Evolutionary conservation across 92 coral and sea anemone species (phyloP).

Genomic region (Parazoanthus atlanticus): DNA sequence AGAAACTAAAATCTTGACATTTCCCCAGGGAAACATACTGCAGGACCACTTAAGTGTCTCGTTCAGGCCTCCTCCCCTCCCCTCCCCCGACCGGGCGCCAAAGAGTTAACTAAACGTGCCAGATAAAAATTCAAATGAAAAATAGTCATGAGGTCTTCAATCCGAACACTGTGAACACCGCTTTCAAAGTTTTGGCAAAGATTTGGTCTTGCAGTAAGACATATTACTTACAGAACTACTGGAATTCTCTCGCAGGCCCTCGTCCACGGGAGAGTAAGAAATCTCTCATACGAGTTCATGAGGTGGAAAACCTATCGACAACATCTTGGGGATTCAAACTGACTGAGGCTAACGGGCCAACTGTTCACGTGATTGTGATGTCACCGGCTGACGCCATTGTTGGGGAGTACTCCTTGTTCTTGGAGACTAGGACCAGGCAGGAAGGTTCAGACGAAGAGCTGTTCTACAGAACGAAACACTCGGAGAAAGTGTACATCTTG

Average conservation of each 20-base stretch:
- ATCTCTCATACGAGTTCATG: conserved; percentile 64
- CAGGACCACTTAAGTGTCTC: too few species aligned
- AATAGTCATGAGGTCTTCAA: too few species aligned
- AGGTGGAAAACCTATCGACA: conserved; percentile 32
- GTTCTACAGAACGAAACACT: conserved; percentile 51
- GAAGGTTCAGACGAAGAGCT: conserved; percentile 44
- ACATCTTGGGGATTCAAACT: conserved; percentile 67
- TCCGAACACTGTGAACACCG: too few species aligned
- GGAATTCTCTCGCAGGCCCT: conserved; percentile 41
- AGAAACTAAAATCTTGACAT: too few species aligned
- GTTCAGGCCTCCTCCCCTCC: too few species aligned
- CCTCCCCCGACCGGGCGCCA: too few species aligned
- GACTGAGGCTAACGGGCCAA: conserved; percentile 29
- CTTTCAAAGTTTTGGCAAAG: too few species aligned
- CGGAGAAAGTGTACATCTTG: conserved; percentile 54
- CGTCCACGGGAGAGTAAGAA: conserved; percentile 77
- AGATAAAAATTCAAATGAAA: too few species aligned
- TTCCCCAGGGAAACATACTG: too few species aligned
- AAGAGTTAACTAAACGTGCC: too few species aligned
- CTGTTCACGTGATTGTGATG: conserved; percentile 56
- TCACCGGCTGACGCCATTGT: conserved; percentile 73
- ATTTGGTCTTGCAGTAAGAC: too few species aligned
- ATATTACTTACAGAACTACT: too few species aligned
- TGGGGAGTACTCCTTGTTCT: conserved; percentile 66
- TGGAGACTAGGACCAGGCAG: conserved; percentile 64